Percentiles rank a stretch among this genome's conserved stretches.
Evolutionary conservation across 2,797 vertebrate genomes (phyloP).

Genomic region (Brachyalestes nurse): DNA sequence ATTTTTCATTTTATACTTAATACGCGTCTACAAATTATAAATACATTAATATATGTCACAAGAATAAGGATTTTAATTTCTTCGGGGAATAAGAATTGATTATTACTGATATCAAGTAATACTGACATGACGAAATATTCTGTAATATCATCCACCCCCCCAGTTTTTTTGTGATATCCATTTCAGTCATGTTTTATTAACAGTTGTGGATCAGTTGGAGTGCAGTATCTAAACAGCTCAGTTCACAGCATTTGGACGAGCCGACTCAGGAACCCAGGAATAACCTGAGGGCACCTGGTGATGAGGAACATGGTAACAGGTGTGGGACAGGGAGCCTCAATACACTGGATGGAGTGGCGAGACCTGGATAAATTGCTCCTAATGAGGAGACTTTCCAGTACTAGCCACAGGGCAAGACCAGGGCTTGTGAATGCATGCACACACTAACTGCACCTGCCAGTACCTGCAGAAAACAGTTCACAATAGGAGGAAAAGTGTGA

Average conservation of each 20-base stretch:
- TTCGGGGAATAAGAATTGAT: too few relatives aligned
- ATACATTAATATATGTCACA: too few relatives aligned
- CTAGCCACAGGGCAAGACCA: conserved; percentile 35
- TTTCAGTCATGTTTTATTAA: background rate
- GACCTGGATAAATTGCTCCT: conserved; percentile 16
- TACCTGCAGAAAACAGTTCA: conserved; percentile 29
- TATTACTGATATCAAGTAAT: too few relatives aligned
- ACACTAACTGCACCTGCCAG: conserved; percentile 8
- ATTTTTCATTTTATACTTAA: too few relatives aligned
- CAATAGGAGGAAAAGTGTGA: conserved; percentile 18
- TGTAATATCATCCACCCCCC: too few relatives aligned
- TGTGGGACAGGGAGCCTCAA: conserved; percentile 19
- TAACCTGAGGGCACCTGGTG: conserved; percentile 32
- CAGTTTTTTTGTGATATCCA: too few relatives aligned
- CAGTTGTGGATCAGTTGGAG: background rate
- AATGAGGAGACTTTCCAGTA: conserved; percentile 37
- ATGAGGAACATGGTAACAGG: conserved; percentile 36
- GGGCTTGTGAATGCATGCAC: conserved; percentile 18
- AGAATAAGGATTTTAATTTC: too few relatives aligned
- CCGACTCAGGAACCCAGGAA: background rate
- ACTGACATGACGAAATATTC: too few relatives aligned
- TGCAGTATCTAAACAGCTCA: background rate
- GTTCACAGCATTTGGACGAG: background rate
- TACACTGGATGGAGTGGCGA: conserved; percentile 17
- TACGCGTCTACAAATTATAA: too few relatives aligned